Base-by-base conservation (phyloP, 1,140 invertebrate species). In the Argopecten irradians region DNA sequence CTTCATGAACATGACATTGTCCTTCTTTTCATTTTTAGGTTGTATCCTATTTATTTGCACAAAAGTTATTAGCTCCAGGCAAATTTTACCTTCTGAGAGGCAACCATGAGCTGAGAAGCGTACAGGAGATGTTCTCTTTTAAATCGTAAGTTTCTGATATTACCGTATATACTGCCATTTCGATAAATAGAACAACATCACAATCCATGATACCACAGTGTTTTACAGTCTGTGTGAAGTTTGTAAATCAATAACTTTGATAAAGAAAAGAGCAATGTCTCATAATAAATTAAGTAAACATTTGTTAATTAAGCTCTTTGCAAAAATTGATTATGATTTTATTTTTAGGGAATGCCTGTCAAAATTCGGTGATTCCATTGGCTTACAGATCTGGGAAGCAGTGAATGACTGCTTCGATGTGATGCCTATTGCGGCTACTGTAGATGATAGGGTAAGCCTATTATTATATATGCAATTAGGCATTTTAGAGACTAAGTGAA, bases 51-150 rank as follows among this genome's bases (percentile, higher is more conserved):
- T 92, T 97, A n/a, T 96, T 97, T 93, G 95, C 96, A 32, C 96
- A 97, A 89, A 97, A 97, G 93, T 90, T 97, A 43, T 94, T 97
- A 71, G 96, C 96, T 33, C 97, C 97, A n/a, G 91, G 94, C 14
- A 97, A 97, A 93, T 96, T 97, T 86, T 96, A 94, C 90, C 92
- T 97, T 14, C 90, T 97, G 19, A 93, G 97, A 89, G 97, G 97
- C 9, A 97, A 97, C 92, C 97, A 97, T 94, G 97, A 97, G 94
- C 95, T 97, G 13, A 92, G 97, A 71, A 95, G 95, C 91, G 96
- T 97, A 11, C 97, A 97, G 95, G 96, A 97, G 93, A 97, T 97
- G 96, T 97, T 97, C 93, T 97, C 96, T 7, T 98, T 97, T 94
- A 96, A 96, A 91, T 96, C 94, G 97, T 97, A 94, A 95, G 93